Conservation (phyloP, 2,113 vertebrate genomes). For the Carollia perspicillata region DNA sequence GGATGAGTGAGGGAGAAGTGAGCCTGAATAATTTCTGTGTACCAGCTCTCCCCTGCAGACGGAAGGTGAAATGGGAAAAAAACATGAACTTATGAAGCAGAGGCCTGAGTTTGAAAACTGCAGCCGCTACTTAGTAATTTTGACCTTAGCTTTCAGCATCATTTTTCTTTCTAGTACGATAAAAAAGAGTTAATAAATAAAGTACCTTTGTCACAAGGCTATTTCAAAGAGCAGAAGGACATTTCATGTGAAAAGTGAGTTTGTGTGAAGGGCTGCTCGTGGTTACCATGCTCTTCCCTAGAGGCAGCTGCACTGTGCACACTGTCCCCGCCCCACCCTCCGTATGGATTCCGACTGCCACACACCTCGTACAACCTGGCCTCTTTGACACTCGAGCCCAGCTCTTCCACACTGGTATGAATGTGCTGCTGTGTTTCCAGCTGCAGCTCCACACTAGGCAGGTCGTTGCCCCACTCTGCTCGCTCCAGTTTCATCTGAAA, state of each 20-base stretch:
- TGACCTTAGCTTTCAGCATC: not conserved
- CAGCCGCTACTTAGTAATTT: not conserved
- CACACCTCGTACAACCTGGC: conserved; percentile 90
- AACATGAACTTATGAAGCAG: not conserved
- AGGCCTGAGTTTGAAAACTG: not conserved
- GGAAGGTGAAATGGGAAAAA: not conserved
- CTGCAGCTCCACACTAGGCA: conserved; percentile 92
- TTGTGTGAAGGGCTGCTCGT: not conserved
- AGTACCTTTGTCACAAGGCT: not conserved
- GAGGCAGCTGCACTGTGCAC: too few relatives aligned
- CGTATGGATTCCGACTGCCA: not conserved
- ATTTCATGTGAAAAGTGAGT: not conserved
- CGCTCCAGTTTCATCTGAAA: conserved; percentile 90
- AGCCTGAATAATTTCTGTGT: not conserved
- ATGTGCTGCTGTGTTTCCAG: conserved; percentile 90
- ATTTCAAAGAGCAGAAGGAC: conserved; percentile 28
- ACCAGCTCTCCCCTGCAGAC: not conserved
- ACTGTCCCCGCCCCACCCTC: not conserved
- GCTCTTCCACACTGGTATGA: conserved; percentile 91
- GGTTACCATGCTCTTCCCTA: not conserved
- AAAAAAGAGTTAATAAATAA: conserved; percentile 30
- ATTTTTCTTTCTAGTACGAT: not conserved
- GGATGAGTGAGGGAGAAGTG: not conserved
- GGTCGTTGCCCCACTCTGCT: conserved; percentile 95
- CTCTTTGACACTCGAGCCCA: conserved; percentile 91